These are phyloP conservation scores for Kryptolebias marmoratus DNA, from an alignment of 2,113 vertebrate species.

Conservation along the genomic window DNA sequence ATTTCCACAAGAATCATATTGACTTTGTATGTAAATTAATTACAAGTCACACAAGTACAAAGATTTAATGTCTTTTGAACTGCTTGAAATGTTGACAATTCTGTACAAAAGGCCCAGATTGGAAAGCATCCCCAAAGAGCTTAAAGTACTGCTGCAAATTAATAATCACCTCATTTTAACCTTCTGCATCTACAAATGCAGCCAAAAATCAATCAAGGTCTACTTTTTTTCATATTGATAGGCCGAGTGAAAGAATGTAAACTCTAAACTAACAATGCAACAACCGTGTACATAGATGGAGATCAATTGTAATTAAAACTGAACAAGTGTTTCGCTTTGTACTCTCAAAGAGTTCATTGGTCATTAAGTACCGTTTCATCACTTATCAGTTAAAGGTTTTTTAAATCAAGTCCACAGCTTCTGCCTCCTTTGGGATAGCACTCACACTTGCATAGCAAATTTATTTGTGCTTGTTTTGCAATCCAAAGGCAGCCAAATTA, in stretches of 20 bases:
- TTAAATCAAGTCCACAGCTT: conserved; percentile 81
- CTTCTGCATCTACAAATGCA: conserved; percentile 44
- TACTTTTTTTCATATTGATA: conserved; percentile 66
- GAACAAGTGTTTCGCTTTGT: conserved; percentile 87
- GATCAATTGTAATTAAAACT: conserved; percentile 95
- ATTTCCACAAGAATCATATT: conserved; percentile 32
- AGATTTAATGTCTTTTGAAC: conserved; percentile 58
- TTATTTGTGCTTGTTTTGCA: conserved; percentile 62
- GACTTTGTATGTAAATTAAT: conserved; percentile 59
- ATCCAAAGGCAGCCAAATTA: conserved; percentile 86
- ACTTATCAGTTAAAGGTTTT: conserved; percentile 86
- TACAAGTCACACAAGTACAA: conserved; percentile 45
- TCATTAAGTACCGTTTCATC: conserved; percentile 89
- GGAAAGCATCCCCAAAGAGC: conserved; percentile 62
- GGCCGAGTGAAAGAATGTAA: conserved; percentile 63
- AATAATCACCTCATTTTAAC: conserved; percentile 67
- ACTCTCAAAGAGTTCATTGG: conserved; percentile 81
- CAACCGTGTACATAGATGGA: conserved; percentile 84
- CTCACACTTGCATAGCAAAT: conserved; percentile 78
- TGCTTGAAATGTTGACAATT: conserved; percentile 55
- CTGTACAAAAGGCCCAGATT: conserved; percentile 33
- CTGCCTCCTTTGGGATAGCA: conserved; percentile 80
- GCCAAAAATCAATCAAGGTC: conserved; percentile 71
- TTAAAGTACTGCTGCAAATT: conserved; percentile 60
- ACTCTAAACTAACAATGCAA: conserved; percentile 75